Conservation (phyloP, 1,140 invertebrate species). For the Pseudomyrmex dendroicus region DNA sequence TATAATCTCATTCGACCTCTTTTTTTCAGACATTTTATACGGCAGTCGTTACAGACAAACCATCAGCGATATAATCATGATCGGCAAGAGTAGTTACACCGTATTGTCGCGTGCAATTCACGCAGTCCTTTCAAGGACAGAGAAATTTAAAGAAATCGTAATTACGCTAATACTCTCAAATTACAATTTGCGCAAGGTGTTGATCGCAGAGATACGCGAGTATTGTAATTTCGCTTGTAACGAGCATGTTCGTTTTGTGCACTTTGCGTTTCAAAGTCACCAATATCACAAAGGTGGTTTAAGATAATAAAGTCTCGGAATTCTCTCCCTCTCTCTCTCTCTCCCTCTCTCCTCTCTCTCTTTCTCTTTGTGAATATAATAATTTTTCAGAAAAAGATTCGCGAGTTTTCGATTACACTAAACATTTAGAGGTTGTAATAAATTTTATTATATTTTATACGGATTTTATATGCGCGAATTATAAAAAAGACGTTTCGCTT, state of each 20-base stretch:
- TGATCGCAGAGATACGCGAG: constrained; percentile 41
- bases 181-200: constrained; percentile 61
- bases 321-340: too few species aligned
- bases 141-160: constrained; percentile 60
- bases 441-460: not conserved
- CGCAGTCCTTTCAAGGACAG: constrained; percentile 33
- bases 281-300: too few species aligned
- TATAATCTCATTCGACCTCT: constrained; percentile 17
- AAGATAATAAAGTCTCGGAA: not conserved
- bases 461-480: not conserved
- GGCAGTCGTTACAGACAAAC: not conserved
- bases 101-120: constrained; percentile 31
- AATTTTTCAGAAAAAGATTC: too few species aligned
- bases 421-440: too few species aligned
- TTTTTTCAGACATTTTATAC: constrained; percentile 25
- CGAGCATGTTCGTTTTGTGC: constrained; percentile 11
- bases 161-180: constrained; percentile 54
- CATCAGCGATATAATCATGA: constrained; percentile 21
- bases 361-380: too few species aligned
- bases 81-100: constrained; percentile 35
- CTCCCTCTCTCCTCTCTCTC: too few species aligned
- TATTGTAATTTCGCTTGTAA: constrained; percentile 29
- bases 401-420: too few species aligned
- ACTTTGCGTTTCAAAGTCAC: too few species aligned
- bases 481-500: not conserved